phyloP scores from a whole-genome alignment of 2,113 vertebrate genomes.

The Megalops atlanticus region DNA sequence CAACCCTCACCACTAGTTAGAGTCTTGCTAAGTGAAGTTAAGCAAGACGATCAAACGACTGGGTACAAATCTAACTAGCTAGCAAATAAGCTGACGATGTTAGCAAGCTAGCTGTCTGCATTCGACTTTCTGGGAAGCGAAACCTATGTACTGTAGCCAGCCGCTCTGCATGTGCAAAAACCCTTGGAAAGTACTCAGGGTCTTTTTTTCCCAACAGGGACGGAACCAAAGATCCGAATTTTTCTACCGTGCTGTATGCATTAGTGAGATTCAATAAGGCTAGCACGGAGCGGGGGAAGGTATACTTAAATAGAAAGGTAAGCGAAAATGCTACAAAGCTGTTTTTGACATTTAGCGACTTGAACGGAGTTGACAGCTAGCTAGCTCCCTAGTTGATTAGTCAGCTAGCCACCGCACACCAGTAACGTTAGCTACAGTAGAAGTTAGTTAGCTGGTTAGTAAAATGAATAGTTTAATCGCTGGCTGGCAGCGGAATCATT shows the following conservation, averaged over 20 bases:
- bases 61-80: neutral
- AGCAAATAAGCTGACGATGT: no score
- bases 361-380: neutral
- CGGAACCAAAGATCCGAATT: constrained; percentile 63
- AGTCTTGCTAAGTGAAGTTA: neutral
- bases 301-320: constrained; percentile 57
- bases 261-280: constrained; percentile 62
- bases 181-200: neutral
- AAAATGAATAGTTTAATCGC: no score
- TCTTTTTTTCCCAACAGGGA: constrained; percentile 57
- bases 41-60: no score
- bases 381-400: neutral
- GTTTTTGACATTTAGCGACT: neutral
- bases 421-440: no score
- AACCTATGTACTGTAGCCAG: neutral
- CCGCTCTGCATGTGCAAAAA: neutral
- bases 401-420: no score
- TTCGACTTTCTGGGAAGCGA: neutral
- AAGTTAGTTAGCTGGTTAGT: no score
- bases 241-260: constrained; percentile 65
- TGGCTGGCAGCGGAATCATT: no score
- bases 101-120: neutral
- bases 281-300: constrained; percentile 24
- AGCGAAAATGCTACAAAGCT: neutral
- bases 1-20: no score